Evolutionary conservation across 2,797 vertebrate genomes (phyloP).

Genomic region (Nyctalus aviator): DNA sequence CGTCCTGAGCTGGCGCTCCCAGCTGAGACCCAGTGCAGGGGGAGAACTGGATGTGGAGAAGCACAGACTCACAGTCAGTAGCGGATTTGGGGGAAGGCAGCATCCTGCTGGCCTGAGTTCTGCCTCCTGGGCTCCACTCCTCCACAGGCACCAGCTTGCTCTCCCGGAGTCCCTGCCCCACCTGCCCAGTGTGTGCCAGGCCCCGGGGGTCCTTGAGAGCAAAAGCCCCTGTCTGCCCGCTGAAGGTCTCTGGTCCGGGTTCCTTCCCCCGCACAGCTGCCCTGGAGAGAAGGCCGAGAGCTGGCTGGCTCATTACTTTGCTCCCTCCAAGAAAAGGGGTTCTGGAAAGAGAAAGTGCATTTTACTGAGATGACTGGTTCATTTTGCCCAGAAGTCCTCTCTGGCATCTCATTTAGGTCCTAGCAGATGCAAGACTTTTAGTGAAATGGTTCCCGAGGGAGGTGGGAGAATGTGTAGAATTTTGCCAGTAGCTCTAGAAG

Average conservation of each 20-base stretch:
- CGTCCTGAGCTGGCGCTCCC: not conserved
- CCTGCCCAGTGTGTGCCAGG: not conserved
- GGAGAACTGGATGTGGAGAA: constrained; percentile 52
- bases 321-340: not conserved
- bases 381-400: not conserved
- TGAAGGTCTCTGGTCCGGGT: not conserved
- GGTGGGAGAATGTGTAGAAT: not conserved
- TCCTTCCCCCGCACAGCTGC: not conserved
- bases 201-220: not conserved
- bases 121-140: not conserved
- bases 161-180: not conserved
- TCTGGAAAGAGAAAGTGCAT: not conserved
- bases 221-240: not conserved
- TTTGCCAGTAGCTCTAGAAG: not conserved
- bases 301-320: not conserved
- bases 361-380: not conserved
- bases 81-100: not conserved
- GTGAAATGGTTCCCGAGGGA: not conserved
- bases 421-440: not conserved
- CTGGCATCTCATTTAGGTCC: constrained; percentile 3
- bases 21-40: not conserved
- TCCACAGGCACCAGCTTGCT: not conserved
- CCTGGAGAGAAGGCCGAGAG: not conserved
- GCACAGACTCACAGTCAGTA: not conserved
- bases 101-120: not conserved